Percentiles rank a stretch among this genome's conserved stretches.
Evolutionary conservation across 2,113 vertebrate genomes (phyloP).

Genomic region (Amblyopsis rosae): DNA sequence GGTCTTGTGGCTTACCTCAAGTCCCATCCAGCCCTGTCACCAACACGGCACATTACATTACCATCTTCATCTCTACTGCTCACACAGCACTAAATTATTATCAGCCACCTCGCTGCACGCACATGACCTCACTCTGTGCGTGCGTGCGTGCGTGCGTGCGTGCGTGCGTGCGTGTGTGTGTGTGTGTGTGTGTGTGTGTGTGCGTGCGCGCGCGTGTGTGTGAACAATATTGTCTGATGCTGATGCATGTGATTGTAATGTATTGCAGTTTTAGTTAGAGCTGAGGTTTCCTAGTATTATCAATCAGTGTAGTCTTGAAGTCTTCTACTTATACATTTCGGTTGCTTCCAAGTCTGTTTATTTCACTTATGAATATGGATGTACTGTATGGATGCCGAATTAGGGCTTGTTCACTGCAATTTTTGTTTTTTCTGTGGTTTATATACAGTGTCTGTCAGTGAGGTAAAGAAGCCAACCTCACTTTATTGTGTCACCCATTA

Average conservation of each 20-base stretch:
- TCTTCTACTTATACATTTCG: not conserved
- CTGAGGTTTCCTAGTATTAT: not conserved
- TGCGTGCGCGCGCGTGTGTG: constrained; percentile 51
- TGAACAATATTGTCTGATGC: constrained; percentile 10
- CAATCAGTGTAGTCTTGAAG: constrained; percentile 7
- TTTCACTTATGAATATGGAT: not conserved
- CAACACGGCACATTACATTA: constrained; percentile 58
- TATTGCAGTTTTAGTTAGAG: not conserved
- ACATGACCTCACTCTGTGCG: not conserved
- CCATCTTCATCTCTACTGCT: constrained; percentile 64
- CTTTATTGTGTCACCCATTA: constrained; percentile 71
- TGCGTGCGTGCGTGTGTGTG: constrained; percentile 29
- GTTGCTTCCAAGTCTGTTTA: constrained; percentile 4
- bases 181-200: too few species aligned
- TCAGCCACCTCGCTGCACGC: constrained; percentile 47
- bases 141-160: constrained; percentile 51
- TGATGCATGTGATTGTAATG: constrained; percentile 1
- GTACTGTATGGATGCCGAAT: too few species aligned
- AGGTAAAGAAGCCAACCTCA: constrained; percentile 74
- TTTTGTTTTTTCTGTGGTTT: constrained; percentile 22
- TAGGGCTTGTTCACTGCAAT: constrained; percentile 7
- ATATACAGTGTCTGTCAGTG: constrained; percentile 75
- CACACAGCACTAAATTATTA: constrained; percentile 62
- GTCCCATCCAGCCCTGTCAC: constrained; percentile 39
- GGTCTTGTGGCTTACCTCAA: constrained; percentile 72